Evolutionary conservation across 1,140 invertebrate species (phyloP), one percentile per base, ranked within the genome.

Genomic region (Hylaeus volcanicus): DNA sequence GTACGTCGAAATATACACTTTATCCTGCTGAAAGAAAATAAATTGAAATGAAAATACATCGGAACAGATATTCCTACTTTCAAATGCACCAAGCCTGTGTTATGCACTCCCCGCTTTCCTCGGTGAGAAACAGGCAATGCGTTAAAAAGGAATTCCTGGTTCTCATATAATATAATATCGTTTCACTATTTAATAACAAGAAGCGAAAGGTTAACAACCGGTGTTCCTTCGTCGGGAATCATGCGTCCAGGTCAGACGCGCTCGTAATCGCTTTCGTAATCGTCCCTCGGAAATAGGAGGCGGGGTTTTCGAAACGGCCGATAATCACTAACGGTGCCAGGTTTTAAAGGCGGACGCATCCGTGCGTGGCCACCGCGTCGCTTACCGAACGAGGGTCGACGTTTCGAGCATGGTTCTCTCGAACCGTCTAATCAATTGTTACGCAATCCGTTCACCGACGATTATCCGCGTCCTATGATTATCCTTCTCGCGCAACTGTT

Each of bases 221-320:
- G 51, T 39, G 37, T 39, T 41, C 14, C 2, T 15, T 8, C 5
- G 1, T 5, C 5, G 43, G 8, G 45, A 12, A 14, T 26, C 9
- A 37, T 11, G 45, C n/a, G 45, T 68, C 37, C 26, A 68, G 45
- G 43, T 48, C 15, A 26, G 8, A 15, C 43, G 43, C 43, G 43
- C 48, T 53, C 51, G 4, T 8, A 51, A 45, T 68, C 45, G n/a
- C 15, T 68, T 68, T 37, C 45, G 37, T 61, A 61, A 61, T 61
- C 60, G 64, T 15, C 15, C 64, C 43, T 26, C 64, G 45, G 26
- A 48, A 68, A 66, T 26, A 26, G 65, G 45, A 37, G 9, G 65
- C 45, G 45, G 65, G n/a, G 65, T 68, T 48, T 68, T 37, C n/a
- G 45, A 68, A 51, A 68, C 65, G 65, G 65, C 48, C n/a, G 9